Percentiles rank a stretch among this genome's conserved stretches.
These are phyloP conservation scores for Diceros bicornis DNA, from an alignment of 2,797 vertebrate species.

Conservation along the genomic window DNA sequence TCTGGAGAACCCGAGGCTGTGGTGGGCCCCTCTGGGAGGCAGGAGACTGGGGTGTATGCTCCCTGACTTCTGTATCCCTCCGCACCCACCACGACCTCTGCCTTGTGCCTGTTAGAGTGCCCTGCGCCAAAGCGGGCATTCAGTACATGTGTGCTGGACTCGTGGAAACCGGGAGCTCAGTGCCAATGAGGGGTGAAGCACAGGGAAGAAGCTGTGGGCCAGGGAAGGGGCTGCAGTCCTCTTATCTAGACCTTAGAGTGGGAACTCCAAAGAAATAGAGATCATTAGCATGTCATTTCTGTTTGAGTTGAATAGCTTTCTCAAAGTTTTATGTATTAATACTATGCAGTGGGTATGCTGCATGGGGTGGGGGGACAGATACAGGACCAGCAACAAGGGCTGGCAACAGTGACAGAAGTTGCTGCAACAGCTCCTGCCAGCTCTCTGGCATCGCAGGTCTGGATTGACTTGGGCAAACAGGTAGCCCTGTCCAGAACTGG, in stretches of 20 bases:
- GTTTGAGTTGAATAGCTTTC: background rate
- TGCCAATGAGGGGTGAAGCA: background rate
- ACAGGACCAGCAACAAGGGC: background rate
- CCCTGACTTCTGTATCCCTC: background rate
- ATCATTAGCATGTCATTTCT: background rate
- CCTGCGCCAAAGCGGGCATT: background rate
- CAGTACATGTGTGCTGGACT: background rate
- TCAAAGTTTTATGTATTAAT: too few species aligned
- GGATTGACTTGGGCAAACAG: background rate
- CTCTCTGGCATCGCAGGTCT: background rate
- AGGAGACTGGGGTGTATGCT: background rate
- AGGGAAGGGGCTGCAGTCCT: background rate
- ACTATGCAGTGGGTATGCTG: fast-evolving
- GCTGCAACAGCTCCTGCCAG: background rate
- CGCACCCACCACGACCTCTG: background rate
- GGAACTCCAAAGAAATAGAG: background rate
- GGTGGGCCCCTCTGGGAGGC: background rate
- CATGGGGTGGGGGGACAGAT: background rate
- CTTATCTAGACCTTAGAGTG: background rate
- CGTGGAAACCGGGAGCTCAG: background rate
- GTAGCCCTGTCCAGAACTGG: background rate
- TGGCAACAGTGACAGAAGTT: background rate
- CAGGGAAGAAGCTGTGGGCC: background rate
- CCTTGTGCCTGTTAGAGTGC: background rate
- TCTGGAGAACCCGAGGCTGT: background rate